These are phyloP conservation scores for Egretta garzetta DNA, from an alignment of 2,113 vertebrate genomes.

Conservation along the genomic window DNA sequence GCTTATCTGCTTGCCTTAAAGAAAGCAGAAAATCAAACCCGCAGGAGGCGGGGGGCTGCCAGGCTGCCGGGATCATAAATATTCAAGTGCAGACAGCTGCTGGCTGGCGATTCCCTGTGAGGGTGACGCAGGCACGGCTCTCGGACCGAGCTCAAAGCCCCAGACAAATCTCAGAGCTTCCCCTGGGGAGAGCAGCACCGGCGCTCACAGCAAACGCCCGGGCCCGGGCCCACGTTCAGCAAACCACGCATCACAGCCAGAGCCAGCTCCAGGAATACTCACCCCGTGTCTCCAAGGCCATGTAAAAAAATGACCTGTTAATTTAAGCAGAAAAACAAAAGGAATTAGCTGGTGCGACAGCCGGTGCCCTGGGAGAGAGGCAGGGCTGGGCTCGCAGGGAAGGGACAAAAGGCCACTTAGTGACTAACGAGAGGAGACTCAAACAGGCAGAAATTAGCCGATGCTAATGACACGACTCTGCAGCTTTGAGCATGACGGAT, in stretches of 20 bases:
- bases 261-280: slow-evolving; percentile 60
- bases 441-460: background rate
- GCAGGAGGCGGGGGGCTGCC: background rate
- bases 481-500: background rate
- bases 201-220: fast-evolving
- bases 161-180: fast-evolving
- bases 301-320: slow-evolving; percentile 97
- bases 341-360: background rate
- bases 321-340: slow-evolving; percentile 7
- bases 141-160: background rate
- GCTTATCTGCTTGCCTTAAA: background rate
- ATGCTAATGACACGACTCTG: background rate
- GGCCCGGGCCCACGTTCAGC: fast-evolving
- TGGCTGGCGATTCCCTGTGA: background rate
- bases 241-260: fast-evolving
- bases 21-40: background rate
- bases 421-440: background rate
- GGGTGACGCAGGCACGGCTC: background rate
- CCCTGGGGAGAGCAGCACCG: background rate
- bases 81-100: background rate
- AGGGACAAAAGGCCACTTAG: background rate
- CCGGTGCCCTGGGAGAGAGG: background rate
- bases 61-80: background rate
- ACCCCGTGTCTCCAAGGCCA: slow-evolving; percentile 96
- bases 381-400: background rate